These are phyloP conservation scores for Odontamblyopus lacepedii DNA, from an alignment of 2,797 vertebrate species.

Conservation along the genomic window DNA sequence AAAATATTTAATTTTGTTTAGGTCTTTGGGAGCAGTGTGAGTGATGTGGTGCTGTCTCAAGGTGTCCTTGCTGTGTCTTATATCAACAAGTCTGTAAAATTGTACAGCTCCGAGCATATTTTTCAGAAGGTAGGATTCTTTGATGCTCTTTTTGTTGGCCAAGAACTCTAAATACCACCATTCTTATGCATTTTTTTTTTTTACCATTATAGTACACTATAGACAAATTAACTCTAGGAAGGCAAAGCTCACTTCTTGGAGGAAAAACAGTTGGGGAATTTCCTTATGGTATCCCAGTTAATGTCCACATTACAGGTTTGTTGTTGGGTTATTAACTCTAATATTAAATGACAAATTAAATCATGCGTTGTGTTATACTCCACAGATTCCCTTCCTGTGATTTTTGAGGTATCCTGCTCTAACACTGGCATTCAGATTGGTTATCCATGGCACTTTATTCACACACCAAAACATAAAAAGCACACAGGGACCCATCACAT, in stretches of 20 bases:
- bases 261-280: slow-evolving; percentile 84
- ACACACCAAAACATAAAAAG: slow-evolving; percentile 89
- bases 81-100: slow-evolving; percentile 86
- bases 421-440: slow-evolving; percentile 91
- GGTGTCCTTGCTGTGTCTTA: slow-evolving; percentile 90
- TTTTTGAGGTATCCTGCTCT: slow-evolving; percentile 91
- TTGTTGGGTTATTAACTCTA: not conserved
- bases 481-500: slow-evolving; percentile 91
- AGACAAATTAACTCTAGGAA: slow-evolving; percentile 82
- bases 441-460: slow-evolving; percentile 96
- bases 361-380: not conserved
- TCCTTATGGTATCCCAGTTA: slow-evolving; percentile 92
- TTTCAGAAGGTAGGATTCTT: slow-evolving; percentile 80
- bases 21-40: slow-evolving; percentile 89
- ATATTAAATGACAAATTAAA: not conserved
- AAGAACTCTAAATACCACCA: not conserved
- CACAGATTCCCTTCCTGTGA: slow-evolving; percentile 85
- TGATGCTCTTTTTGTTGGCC: not conserved
- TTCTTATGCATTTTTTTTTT: not conserved
- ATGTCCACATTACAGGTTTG: slow-evolving; percentile 91
- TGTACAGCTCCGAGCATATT: slow-evolving; percentile 92
- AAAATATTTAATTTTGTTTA: slow-evolving; percentile 48
- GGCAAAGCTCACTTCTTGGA: slow-evolving; percentile 83
- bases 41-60: slow-evolving; percentile 89
- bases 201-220: slow-evolving; percentile 82